Conservation (phyloP, 2,888 invertebrate genomes). For the Chrysolina oricalcia region DNA sequence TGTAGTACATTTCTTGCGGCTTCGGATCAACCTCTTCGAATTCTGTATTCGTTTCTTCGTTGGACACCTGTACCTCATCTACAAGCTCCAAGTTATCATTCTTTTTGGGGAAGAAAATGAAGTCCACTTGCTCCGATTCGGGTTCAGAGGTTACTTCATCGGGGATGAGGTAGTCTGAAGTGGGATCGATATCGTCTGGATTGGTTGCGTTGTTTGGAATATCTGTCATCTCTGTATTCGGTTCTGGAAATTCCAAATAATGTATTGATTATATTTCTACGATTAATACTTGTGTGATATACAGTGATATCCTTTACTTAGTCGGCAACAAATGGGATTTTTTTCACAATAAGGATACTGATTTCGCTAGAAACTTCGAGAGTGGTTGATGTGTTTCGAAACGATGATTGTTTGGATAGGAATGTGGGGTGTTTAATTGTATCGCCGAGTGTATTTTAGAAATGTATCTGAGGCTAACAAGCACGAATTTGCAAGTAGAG, state of each 20-base stretch:
- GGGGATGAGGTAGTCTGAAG: constrained; percentile 18
- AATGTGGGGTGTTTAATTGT: too few species aligned
- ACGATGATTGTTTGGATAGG: too few species aligned
- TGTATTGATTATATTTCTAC: too few species aligned
- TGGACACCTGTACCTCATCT: constrained; percentile 6
- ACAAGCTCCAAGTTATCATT: constrained; percentile 12
- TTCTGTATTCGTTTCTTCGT: background rate
- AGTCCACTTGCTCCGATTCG: constrained; percentile 41
- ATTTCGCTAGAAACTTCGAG: too few species aligned
- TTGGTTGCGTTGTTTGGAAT: background rate
- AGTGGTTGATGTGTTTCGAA: too few species aligned
- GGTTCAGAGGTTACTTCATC: constrained; percentile 40
- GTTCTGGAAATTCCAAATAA: constrained; percentile 1
- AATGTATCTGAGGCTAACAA: too few species aligned
- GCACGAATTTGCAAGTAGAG: too few species aligned
- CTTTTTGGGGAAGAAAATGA: constrained; percentile 11
- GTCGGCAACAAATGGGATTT: too few species aligned
- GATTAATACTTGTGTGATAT: too few species aligned
- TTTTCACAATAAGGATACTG: too few species aligned
- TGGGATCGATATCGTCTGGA: constrained; percentile 30
- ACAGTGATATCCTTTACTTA: too few species aligned
- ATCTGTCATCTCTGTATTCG: background rate
- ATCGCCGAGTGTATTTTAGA: too few species aligned
- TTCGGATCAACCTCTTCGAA: constrained; percentile 9
- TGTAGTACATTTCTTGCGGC: constrained; percentile 77